Percentiles rank a stretch among this genome's conserved stretches.
Conservation (phyloP, 2,797 vertebrate genomes). For the Cetoscarus ocellatus region DNA sequence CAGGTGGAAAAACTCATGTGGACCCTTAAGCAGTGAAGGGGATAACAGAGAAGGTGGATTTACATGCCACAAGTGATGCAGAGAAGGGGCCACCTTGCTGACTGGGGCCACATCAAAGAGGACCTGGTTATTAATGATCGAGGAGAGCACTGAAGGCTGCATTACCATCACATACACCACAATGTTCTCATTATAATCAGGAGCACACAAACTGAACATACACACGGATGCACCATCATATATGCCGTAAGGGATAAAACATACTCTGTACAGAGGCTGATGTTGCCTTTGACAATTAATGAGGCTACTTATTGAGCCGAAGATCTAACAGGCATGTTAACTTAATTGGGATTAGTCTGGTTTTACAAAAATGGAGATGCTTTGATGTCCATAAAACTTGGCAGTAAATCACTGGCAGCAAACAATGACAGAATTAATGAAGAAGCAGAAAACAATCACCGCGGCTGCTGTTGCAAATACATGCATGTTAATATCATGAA, state of each 20-base stretch:
- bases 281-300: constrained; percentile 78
- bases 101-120: constrained; percentile 82
- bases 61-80: constrained; percentile 79
- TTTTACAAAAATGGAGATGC: constrained; percentile 66
- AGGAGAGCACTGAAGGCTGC: constrained; percentile 66
- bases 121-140: constrained; percentile 75
- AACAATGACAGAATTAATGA: constrained; percentile 87
- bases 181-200: constrained; percentile 58
- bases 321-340: constrained; percentile 85
- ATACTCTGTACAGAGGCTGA: constrained; percentile 65
- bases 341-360: constrained; percentile 80
- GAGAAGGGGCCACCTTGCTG: constrained; percentile 70
- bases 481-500: constrained; percentile 80
- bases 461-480: constrained; percentile 74
- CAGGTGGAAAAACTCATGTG: constrained; percentile 71
- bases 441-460: constrained; percentile 79
- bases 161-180: constrained; percentile 73
- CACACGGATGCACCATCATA: constrained; percentile 29
- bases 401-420: constrained; percentile 79
- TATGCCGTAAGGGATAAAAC: constrained; percentile 46
- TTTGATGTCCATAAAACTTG: constrained; percentile 88
- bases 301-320: constrained; percentile 80
- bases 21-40: constrained; percentile 80
- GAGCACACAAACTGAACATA: constrained; percentile 42
- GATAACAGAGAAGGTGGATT: constrained; percentile 77